Evolutionary conservation across 2,113 vertebrate genomes (phyloP).

Genomic region (Leuciscus idus): DNA sequence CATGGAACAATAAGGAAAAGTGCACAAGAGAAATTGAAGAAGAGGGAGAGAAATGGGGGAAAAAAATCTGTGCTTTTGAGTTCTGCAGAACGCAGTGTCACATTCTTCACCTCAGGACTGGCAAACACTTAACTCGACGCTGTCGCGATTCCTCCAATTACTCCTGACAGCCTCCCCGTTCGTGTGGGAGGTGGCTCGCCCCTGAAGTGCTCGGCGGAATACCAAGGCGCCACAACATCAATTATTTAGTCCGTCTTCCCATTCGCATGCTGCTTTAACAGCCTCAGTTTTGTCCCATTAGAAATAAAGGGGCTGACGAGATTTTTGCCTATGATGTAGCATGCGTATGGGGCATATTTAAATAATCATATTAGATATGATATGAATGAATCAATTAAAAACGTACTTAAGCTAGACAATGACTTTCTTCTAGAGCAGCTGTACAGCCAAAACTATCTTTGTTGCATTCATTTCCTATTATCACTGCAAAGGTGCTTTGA

Average conservation of each 20-base stretch:
- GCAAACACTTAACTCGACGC: constrained; percentile 76
- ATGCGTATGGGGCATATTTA: constrained; percentile 1
- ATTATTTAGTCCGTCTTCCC: constrained; percentile 74
- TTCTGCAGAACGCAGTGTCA: constrained; percentile 65
- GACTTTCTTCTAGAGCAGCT: too few species aligned
- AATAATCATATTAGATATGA: constrained; percentile 23
- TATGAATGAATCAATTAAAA: not conserved
- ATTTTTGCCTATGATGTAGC: constrained; percentile 59
- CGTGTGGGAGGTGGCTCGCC: constrained; percentile 77
- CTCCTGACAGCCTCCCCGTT: constrained; percentile 75
- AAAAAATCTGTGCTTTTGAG: constrained; percentile 55
- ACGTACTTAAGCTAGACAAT: too few species aligned
- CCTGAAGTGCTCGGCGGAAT: constrained; percentile 75
- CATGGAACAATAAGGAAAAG: constrained; percentile 43
- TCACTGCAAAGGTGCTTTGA: too few species aligned
- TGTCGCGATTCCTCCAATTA: constrained; percentile 80
- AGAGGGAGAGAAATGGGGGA: not conserved
- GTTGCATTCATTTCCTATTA: too few species aligned
- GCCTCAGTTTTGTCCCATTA: constrained; percentile 77
- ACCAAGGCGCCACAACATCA: constrained; percentile 74
- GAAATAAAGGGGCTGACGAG: constrained; percentile 69
- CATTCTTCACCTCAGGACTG: constrained; percentile 73
- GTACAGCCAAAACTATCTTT: too few species aligned
- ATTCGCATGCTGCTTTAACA: constrained; percentile 75
- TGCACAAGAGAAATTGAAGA: constrained; percentile 1